A percentile compares a stretch with the other conserved stretches of the same genome.
These are phyloP conservation scores for Cirrhinus mrigala DNA, from an alignment of 2,797 vertebrate genomes.

Conservation along the genomic window DNA sequence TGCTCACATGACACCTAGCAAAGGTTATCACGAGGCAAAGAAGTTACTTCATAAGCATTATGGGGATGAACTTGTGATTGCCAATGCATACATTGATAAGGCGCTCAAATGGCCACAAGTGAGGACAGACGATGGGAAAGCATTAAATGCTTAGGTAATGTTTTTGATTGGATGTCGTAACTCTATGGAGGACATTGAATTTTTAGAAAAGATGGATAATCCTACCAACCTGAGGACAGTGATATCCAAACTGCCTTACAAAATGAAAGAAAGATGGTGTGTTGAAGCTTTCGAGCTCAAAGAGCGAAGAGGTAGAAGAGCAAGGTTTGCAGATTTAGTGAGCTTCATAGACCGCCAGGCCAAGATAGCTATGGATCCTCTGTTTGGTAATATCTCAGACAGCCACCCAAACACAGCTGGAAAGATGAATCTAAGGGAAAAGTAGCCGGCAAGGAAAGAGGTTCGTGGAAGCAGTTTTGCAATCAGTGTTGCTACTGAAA, in stretches of 20 bases:
- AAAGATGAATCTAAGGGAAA: background rate
- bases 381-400: slow-evolving; percentile 14
- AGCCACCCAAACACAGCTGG: background rate
- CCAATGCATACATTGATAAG: background rate
- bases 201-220: slow-evolving; percentile 21
- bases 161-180: slow-evolving; percentile 24
- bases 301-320: background rate
- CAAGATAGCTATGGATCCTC: slow-evolving; percentile 3
- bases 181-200: slow-evolving; percentile 6
- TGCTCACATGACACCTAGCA: slow-evolving; percentile 25
- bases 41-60: background rate
- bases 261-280: slow-evolving; percentile 4
- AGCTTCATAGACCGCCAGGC: slow-evolving; percentile 4
- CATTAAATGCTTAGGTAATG: background rate
- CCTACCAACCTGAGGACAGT: background rate
- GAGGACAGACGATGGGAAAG: background rate
- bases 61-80: background rate
- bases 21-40: background rate
- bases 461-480: background rate
- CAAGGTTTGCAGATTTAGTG: background rate
- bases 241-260: slow-evolving; percentile 13
- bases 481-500: background rate
- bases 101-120: background rate
- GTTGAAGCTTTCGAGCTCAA: slow-evolving; percentile 2
- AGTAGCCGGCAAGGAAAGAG: slow-evolving; percentile 1